These are phyloP conservation scores for Labeo calbasu DNA, from an alignment of 2,797 vertebrate genomes.

Conservation along the genomic window DNA sequence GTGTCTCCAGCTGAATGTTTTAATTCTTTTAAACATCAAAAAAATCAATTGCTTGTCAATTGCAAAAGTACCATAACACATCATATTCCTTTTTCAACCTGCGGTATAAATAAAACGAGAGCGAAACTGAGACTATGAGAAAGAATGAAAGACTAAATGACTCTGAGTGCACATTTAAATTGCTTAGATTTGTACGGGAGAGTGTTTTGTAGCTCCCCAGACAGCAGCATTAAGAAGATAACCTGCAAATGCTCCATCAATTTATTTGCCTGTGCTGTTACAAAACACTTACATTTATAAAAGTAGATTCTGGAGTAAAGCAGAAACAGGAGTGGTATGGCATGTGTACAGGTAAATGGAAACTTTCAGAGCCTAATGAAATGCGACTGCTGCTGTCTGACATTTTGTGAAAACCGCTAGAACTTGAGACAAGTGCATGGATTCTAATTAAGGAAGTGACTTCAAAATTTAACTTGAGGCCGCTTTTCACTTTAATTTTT, in stretches of 20 bases:
- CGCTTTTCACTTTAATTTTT: not conserved
- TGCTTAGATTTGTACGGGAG: conserved; percentile 22
- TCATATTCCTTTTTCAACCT: not conserved
- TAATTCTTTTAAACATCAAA: not conserved
- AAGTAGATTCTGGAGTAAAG: not conserved
- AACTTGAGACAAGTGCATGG: not conserved
- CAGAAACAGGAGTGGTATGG: not conserved
- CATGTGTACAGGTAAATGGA: not conserved
- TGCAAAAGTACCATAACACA: not conserved
- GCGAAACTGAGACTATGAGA: not conserved
- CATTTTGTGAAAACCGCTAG: not conserved
- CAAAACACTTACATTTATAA: conserved; percentile 22
- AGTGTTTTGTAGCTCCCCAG: conserved; percentile 31
- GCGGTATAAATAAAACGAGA: not conserved
- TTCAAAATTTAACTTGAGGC: not conserved
- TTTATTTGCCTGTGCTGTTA: conserved; percentile 8
- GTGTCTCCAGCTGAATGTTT: not conserved
- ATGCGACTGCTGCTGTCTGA: not conserved
- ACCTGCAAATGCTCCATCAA: conserved; percentile 21
- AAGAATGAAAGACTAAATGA: not conserved
- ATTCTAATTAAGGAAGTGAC: not conserved
- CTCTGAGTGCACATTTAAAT: conserved; percentile 7
- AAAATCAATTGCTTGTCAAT: not conserved
- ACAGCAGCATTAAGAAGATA: conserved; percentile 28
- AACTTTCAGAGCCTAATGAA: not conserved